These are phyloP conservation scores for Diadophis punctatus DNA, from an alignment of 2,113 vertebrate species.

Conservation along the genomic window DNA sequence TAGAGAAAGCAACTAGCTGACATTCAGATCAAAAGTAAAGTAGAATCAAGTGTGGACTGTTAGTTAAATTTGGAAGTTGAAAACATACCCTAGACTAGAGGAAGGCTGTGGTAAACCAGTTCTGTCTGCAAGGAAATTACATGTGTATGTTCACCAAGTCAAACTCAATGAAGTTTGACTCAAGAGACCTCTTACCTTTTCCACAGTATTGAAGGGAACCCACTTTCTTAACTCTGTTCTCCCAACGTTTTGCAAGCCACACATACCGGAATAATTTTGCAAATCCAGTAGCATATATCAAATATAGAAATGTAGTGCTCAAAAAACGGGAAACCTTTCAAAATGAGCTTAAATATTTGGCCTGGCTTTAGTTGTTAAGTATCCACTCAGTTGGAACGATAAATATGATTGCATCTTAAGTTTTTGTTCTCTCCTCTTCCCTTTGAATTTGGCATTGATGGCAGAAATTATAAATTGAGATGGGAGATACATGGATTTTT, in stretches of 20 bases:
- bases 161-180: background rate
- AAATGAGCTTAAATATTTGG: background rate
- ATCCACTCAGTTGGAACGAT: background rate
- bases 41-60: background rate
- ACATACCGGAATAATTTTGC: background rate
- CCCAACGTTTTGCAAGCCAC: background rate
- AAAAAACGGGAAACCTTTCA: background rate
- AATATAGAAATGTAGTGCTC: background rate
- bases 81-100: background rate
- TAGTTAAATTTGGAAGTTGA: background rate
- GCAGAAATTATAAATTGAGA: background rate
- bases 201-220: background rate
- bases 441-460: background rate
- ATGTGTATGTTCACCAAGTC: background rate
- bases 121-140: background rate
- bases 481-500: background rate
- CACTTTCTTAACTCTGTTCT: background rate
- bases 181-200: background rate
- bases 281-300: background rate
- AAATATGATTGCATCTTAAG: background rate
- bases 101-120: background rate
- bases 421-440: background rate
- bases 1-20: background rate
- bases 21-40: background rate
- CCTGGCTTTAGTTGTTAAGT: background rate